Percentiles rank a stretch among this genome's conserved stretches.
These are phyloP conservation scores for Ladona fulva DNA, from an alignment of 1,140 invertebrate species.

Conservation along the genomic window DNA sequence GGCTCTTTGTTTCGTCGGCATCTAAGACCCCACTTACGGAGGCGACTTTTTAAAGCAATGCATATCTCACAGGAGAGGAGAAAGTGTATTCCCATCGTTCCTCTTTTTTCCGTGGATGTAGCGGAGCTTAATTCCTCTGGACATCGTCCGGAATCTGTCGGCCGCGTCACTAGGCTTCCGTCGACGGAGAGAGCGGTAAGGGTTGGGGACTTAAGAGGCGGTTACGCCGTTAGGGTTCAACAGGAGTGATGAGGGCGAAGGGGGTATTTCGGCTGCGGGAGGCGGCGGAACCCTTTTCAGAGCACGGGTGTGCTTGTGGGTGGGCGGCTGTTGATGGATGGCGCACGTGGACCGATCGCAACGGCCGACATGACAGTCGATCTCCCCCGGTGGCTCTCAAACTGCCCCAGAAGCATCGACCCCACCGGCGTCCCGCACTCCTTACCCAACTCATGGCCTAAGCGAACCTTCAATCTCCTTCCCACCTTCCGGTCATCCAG, in stretches of 20 bases:
- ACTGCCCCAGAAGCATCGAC: neutral
- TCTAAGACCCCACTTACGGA: too few species aligned
- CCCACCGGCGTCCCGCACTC: neutral
- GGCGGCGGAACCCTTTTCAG: too few species aligned
- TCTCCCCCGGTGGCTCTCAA: too few species aligned
- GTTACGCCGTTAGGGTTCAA: neutral
- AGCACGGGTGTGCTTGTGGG: too few species aligned
- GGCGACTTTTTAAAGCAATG: too few species aligned
- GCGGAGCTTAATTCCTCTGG: too few species aligned
- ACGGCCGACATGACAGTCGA: neutral
- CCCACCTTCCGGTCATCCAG: slow-evolving; percentile 1
- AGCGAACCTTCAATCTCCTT: neutral
- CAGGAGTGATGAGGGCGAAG: neutral
- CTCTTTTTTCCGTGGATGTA: too few species aligned
- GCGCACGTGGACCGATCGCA: neutral
- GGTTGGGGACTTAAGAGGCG: too few species aligned
- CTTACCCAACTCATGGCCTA: neutral
- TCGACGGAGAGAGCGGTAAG: neutral
- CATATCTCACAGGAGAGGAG: too few species aligned
- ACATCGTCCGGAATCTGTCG: too few species aligned
- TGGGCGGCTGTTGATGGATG: neutral
- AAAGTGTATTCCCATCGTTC: too few species aligned
- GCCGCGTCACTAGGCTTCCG: neutral
- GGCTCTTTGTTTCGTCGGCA: neutral
- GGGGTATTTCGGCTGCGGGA: neutral